Evolutionary conservation across 2,797 vertebrate genomes (phyloP).

Genomic region (Otolemur crassicaudatus): DNA sequence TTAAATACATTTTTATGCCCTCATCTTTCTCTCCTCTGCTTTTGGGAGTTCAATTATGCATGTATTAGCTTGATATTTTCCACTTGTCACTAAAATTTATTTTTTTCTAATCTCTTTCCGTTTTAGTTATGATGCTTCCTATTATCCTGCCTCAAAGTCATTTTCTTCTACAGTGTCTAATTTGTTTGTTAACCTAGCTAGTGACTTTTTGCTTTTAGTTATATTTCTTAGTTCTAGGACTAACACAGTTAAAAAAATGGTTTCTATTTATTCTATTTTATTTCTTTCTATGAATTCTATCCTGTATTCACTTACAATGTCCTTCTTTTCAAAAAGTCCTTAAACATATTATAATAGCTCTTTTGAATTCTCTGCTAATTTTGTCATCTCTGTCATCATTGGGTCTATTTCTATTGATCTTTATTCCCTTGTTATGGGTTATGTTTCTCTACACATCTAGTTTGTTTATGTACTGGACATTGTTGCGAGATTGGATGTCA

Average conservation of each 20-base stretch:
- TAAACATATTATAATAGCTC: not conserved
- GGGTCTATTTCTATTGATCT: not conserved
- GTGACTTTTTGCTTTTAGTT: slow-evolving; percentile 31
- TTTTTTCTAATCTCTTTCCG: not conserved
- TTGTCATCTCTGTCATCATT: not conserved
- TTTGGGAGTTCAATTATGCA: not conserved
- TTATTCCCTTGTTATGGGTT: not conserved
- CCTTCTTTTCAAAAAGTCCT: not conserved
- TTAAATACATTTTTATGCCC: not conserved
- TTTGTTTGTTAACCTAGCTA: not conserved
- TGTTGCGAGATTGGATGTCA: not conserved
- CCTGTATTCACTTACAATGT: not conserved
- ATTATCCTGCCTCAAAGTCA: not conserved
- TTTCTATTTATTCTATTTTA: not conserved
- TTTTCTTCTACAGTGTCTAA: not conserved
- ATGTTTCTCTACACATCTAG: not conserved
- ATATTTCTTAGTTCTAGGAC: not conserved
- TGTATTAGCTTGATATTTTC: not conserved
- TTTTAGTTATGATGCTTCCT: not conserved
- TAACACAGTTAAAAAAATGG: not conserved
- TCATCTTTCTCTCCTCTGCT: not conserved
- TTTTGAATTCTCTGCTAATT: not conserved
- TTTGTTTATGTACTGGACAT: not conserved
- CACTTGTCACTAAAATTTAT: not conserved
- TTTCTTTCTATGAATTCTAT: not conserved